phyloP scores from a whole-genome alignment of 1,140 invertebrate species.

The Achroia grisella region DNA sequence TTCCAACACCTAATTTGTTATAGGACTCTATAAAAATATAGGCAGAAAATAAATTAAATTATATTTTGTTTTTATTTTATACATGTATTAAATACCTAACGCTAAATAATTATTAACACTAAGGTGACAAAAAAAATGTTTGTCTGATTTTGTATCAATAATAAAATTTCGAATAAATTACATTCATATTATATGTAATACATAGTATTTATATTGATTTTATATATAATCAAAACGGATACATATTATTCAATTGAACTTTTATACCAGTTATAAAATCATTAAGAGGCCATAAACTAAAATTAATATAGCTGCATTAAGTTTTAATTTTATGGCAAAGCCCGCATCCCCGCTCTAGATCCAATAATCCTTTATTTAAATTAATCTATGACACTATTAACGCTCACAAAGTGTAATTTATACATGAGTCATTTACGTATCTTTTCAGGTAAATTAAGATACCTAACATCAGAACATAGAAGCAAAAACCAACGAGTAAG shows the following conservation, averaged over 20 bases:
- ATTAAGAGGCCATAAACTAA: constrained; percentile 40
- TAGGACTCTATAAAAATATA: no score
- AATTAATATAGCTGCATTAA: constrained; percentile 29
- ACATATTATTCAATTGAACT: constrained; percentile 12
- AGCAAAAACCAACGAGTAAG: background rate
- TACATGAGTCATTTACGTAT: background rate
- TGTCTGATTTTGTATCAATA: no score
- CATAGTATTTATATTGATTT: no score
- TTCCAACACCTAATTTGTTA: no score
- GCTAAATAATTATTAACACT: no score
- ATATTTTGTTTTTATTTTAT: no score
- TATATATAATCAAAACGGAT: constrained; percentile 3
- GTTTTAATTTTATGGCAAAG: constrained; percentile 35
- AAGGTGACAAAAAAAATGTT: no score
- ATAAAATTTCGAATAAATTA: no score
- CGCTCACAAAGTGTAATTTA: no score
- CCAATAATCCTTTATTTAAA: constrained; percentile 18
- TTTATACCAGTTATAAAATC: constrained; percentile 37
- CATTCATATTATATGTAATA: no score
- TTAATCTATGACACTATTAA: background rate
- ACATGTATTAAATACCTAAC: no score
- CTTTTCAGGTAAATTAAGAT: constrained; percentile 12
- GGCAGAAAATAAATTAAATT: no score
- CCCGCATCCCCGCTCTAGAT: constrained; percentile 34
- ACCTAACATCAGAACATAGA: background rate